Percentiles rank a stretch among this genome's conserved stretches.
These are phyloP conservation scores for Mechanitis mazaeus DNA, from an alignment of 2,888 invertebrate genomes.

Conservation along the genomic window DNA sequence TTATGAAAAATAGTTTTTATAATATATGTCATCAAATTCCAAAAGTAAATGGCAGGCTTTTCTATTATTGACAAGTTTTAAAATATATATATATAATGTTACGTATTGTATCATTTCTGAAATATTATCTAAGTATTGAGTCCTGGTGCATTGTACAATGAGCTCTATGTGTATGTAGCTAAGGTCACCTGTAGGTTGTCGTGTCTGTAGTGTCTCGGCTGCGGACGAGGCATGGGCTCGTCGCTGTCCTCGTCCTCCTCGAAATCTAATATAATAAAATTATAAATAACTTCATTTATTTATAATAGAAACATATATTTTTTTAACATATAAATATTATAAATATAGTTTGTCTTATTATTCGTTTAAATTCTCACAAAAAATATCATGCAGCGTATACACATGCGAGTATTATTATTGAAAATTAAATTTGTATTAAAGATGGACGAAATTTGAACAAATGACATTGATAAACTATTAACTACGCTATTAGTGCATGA, in stretches of 20 bases:
- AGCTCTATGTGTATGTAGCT: not conserved
- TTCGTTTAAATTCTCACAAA: not conserved
- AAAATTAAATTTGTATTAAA: no score
- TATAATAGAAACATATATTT: not conserved
- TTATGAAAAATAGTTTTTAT: no score
- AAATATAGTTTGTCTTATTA: not conserved
- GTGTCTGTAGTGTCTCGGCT: conserved; percentile 64
- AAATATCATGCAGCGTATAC: no score
- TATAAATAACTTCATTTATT: no score
- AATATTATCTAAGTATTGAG: conserved; percentile 7
- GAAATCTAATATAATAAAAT: conserved; percentile 72
- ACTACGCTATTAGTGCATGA: conserved; percentile 1
- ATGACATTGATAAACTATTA: not conserved
- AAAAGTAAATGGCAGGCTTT: no score
- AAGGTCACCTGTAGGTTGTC: conserved; percentile 61
- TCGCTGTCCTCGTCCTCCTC: conserved; percentile 83
- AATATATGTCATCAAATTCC: no score
- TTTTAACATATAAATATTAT: not conserved
- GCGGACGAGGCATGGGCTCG: conserved; percentile 74
- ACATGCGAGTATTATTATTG: no score
- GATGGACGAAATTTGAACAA: no score
- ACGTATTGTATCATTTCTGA: no score
- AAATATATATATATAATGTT: no score
- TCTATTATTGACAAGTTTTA: no score
- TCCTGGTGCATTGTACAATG: not conserved